Conservation (phyloP, 1,140 invertebrate species). For the Eriosoma lanigerum region DNA sequence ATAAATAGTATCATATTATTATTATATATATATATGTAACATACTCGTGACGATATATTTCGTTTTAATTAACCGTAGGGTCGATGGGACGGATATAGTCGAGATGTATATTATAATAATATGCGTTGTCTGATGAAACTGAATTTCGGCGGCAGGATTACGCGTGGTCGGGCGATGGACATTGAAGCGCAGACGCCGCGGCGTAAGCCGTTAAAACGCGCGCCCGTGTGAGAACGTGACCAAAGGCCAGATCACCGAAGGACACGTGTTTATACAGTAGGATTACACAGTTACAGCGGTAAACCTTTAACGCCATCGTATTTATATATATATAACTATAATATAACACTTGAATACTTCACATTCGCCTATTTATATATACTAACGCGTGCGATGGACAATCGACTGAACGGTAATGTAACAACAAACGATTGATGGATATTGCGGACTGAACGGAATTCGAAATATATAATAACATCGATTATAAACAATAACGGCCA, state of each 20-base stretch:
- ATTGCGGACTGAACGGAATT: slow-evolving; percentile 15
- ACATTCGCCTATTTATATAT: not conserved
- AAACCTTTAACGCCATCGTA: slow-evolving; percentile 34
- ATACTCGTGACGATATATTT: not conserved
- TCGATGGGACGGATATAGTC: not conserved
- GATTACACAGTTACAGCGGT: slow-evolving; percentile 47
- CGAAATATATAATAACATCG: too few species aligned
- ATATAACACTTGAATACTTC: not conserved
- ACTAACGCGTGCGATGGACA: slow-evolving; percentile 20
- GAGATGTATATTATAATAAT: too few species aligned
- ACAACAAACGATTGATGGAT: too few species aligned
- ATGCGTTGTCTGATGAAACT: not conserved
- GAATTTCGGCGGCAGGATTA: not conserved
- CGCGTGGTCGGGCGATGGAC: not conserved
- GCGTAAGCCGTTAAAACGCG: slow-evolving; percentile 47
- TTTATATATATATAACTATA: not conserved
- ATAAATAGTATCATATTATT: too few species aligned
- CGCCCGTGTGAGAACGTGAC: slow-evolving; percentile 44
- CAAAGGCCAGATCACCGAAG: slow-evolving; percentile 39
- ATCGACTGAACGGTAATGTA: not conserved
- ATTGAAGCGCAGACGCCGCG: not conserved
- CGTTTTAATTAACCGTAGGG: not conserved
- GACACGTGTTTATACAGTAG: slow-evolving; percentile 38
- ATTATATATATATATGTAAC: too few species aligned
- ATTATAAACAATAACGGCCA: too few species aligned